phyloP scores from a whole-genome alignment of 2,113 vertebrate species.

The Cheirogaleus medius region DNA sequence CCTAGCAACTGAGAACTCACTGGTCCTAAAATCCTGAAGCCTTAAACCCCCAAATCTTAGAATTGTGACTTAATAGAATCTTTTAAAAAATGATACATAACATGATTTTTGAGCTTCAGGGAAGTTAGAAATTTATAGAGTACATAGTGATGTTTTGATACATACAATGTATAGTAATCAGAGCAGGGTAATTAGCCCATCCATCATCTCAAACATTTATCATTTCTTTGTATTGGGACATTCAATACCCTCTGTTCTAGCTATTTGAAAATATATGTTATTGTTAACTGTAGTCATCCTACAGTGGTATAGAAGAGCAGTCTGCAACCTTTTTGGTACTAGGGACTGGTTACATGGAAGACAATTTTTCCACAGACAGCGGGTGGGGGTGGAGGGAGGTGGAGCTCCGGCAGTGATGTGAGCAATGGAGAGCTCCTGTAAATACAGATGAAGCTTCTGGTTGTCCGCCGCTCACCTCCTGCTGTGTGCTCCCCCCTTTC shows the following conservation, averaged over 20 bases:
- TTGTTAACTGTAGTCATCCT: neutral
- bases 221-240: neutral
- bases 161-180: neutral
- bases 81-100: neutral
- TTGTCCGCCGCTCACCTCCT: too few species aligned
- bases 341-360: too few species aligned
- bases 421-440: too few species aligned
- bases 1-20: neutral
- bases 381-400: too few species aligned
- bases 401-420: too few species aligned
- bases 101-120: too few species aligned
- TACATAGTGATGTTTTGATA: neutral
- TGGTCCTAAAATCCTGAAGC: neutral
- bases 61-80: neutral
- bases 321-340: too few species aligned
- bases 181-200: neutral
- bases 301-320: neutral
- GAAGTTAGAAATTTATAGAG: neutral
- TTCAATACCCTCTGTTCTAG: neutral
- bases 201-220: neutral
- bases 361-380: too few species aligned
- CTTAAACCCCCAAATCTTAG: neutral
- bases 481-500: too few species aligned
- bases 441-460: too few species aligned
- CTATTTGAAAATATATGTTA: neutral